Percentiles rank a stretch among this genome's conserved stretches.
Evolutionary conservation across 2,113 vertebrate genomes (phyloP).

Genomic region (Peromyscus californicus): DNA sequence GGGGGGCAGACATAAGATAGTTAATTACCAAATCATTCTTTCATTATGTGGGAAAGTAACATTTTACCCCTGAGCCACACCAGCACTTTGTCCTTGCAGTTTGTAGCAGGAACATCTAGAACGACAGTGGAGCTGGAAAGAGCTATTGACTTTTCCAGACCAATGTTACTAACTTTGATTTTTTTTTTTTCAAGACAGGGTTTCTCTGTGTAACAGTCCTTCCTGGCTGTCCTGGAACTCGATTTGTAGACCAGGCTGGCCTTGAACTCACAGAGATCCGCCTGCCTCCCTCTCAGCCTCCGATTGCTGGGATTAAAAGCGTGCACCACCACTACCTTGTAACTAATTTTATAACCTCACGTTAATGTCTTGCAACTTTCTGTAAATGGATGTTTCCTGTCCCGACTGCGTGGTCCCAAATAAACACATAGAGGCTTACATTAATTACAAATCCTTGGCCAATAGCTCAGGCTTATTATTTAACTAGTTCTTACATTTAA

Average conservation of each 20-base stretch:
- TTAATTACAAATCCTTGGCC: too few species aligned
- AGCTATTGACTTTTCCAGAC: neutral
- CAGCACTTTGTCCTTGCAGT: neutral
- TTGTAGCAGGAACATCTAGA: neutral
- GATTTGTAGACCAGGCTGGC: neutral
- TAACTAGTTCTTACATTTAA: too few species aligned
- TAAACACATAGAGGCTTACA: too few species aligned
- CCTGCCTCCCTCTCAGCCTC: neutral
- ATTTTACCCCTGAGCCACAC: neutral
- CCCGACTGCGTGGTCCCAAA: too few species aligned
- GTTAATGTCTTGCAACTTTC: conserved; percentile 24
- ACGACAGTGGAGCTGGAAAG: neutral
- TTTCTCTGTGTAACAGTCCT: neutral
- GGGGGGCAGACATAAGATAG: neutral
- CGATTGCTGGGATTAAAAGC: neutral
- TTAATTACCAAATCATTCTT: neutral
- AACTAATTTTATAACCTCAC: neutral
- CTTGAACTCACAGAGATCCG: neutral
- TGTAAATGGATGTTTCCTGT: too few species aligned
- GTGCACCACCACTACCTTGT: neutral
- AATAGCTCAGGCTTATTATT: too few species aligned
- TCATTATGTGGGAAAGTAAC: neutral
- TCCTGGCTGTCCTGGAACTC: neutral
- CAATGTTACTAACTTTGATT: neutral
- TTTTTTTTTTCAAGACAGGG: neutral